Conservation (phyloP, 2,888 invertebrate genomes). For the Epicampocera succincta region DNA sequence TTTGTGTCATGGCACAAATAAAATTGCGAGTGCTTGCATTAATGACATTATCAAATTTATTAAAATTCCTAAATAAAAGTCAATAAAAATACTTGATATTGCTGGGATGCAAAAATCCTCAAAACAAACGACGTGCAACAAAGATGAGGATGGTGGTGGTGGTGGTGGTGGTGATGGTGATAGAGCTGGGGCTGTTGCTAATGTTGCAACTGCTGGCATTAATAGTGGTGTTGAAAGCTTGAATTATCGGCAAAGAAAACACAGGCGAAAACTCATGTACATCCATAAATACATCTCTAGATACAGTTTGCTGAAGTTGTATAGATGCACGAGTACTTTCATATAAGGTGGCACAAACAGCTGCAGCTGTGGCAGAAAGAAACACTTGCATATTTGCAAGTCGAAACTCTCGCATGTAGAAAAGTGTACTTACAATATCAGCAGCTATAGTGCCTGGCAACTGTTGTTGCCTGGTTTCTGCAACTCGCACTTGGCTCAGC, state of each 20-base stretch:
- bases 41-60: conserved; percentile 68
- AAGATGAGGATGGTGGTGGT: neutral
- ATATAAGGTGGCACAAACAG: conserved; percentile 59
- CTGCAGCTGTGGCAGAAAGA: conserved; percentile 38
- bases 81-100: conserved; percentile 60
- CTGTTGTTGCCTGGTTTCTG: neutral
- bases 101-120: neutral
- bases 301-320: conserved; percentile 52
- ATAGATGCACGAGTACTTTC: conserved; percentile 55
- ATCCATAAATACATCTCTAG: neutral
- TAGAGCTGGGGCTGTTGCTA: conserved; percentile 3
- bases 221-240: conserved; percentile 56
- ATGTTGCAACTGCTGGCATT: conserved; percentile 13
- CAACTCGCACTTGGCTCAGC: conserved; percentile 11
- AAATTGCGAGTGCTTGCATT: conserved; percentile 40
- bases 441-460: conserved; percentile 9
- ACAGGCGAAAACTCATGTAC: too few species aligned
- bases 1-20: neutral
- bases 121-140: conserved; percentile 16
- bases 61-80: conserved; percentile 67
- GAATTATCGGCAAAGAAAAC: conserved; percentile 34
- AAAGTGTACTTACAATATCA: conserved; percentile 11
- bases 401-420: neutral
- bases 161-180: conserved; percentile 5
- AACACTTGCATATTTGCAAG: neutral